Conservation (phyloP, 1,140 invertebrate species). For the Ridgeia piscesae region DNA sequence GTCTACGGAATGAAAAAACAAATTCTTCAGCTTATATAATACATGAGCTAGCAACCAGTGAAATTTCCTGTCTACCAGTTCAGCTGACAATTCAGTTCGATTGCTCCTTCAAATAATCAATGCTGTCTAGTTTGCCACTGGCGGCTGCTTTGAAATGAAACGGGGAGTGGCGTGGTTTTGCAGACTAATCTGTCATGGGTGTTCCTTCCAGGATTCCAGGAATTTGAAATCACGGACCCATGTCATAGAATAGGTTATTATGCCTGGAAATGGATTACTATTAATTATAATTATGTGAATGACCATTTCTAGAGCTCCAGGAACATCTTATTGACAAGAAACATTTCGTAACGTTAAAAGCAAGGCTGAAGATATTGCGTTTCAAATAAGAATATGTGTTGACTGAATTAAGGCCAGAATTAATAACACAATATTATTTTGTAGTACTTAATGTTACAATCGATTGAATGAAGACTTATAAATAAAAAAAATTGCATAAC, state of each 20-base stretch:
- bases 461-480: too few relatives aligned
- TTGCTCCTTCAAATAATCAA: neutral
- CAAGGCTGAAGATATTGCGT: neutral
- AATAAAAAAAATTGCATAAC: too few relatives aligned
- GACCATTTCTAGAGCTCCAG: neutral
- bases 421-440: too few relatives aligned
- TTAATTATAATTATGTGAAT: neutral
- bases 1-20: neutral
- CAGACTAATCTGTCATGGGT: neutral
- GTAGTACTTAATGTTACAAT: too few relatives aligned
- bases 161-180: neutral
- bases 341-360: neutral
- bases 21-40: neutral
- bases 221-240: neutral
- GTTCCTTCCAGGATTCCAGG: neutral
- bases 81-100: neutral
- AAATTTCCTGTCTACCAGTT: neutral
- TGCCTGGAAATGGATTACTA: neutral
- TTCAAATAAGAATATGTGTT: neutral
- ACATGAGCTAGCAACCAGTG: neutral
- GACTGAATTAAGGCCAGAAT: too few relatives aligned
- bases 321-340: neutral
- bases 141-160: neutral
- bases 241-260: neutral
- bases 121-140: neutral